A percentile compares a stretch with the other conserved stretches of the same genome.
phyloP scores from a whole-genome alignment of 2,797 vertebrate species.

The Pseudopleuronectes americanus region DNA sequence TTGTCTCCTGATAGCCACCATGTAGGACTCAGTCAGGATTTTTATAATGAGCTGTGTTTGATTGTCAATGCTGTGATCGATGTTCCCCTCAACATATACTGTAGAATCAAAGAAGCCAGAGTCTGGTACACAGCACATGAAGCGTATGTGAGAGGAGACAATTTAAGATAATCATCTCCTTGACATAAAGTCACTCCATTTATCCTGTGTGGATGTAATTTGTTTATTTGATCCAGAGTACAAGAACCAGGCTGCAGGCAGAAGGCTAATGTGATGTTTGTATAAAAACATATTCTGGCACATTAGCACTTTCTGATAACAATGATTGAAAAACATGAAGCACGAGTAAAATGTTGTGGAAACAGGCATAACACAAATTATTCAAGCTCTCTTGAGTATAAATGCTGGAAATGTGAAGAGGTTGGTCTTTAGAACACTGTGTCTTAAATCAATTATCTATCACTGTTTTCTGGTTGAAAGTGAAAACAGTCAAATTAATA shows the following conservation, averaged over 20 bases:
- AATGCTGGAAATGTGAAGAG: too few relatives aligned
- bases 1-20: constrained; percentile 25
- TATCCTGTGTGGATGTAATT: too few relatives aligned
- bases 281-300: too few relatives aligned
- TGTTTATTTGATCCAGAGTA: too few relatives aligned
- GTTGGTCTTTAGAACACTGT: too few relatives aligned
- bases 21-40: constrained; percentile 29
- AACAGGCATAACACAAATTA: neutral
- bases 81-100: constrained; percentile 7
- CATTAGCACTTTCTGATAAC: too few relatives aligned
- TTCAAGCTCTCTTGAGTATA: too few relatives aligned
- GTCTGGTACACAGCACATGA: neutral
- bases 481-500: constrained; percentile 2
- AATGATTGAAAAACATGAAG: neutral
- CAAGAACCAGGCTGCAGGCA: too few relatives aligned
- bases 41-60: constrained; percentile 34
- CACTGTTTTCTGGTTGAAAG: neutral
- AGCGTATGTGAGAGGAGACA: neutral
- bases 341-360: neutral
- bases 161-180: too few relatives aligned
- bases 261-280: too few relatives aligned
- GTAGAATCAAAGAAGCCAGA: neutral
- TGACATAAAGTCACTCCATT: too few relatives aligned
- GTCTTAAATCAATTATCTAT: too few relatives aligned
- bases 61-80: constrained; percentile 27